Evolutionary conservation across 2,113 vertebrate species (phyloP).

Genomic region (Larimichthys crocea): DNA sequence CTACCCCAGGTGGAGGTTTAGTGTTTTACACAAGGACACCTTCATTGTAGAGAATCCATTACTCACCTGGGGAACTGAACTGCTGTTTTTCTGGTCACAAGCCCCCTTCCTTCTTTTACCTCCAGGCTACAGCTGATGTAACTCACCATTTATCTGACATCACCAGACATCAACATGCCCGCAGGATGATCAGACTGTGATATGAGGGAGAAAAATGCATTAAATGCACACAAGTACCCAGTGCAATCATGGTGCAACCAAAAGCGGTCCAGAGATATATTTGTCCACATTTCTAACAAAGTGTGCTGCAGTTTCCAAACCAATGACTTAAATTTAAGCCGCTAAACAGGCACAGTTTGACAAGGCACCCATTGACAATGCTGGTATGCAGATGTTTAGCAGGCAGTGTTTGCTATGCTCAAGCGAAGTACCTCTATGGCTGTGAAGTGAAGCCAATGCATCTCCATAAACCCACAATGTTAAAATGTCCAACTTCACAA

Average conservation of each 20-base stretch:
- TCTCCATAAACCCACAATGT: too few species aligned
- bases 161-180: slow-evolving; percentile 10
- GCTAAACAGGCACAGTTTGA: background rate
- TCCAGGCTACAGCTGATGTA: slow-evolving; percentile 24
- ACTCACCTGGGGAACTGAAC: slow-evolving; percentile 2
- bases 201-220: background rate
- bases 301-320: background rate
- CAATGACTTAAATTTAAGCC: background rate
- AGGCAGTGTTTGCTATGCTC: too few species aligned
- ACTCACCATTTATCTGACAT: slow-evolving; percentile 22
- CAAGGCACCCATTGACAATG: background rate
- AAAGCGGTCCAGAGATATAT: background rate
- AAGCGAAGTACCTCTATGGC: too few species aligned
- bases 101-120: background rate
- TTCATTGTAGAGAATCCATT: slow-evolving; percentile 24
- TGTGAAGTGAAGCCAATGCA: too few species aligned
- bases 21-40: slow-evolving; percentile 29
- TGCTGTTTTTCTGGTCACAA: background rate
- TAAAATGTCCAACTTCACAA: too few species aligned
- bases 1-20: slow-evolving; percentile 7
- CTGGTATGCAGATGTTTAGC: background rate
- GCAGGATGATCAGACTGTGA: slow-evolving; percentile 8
- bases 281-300: background rate
- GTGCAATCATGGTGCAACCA: background rate
- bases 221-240: background rate